Evolutionary conservation across 2,888 invertebrate species (phyloP).

Genomic region (Tinea semifulvella): DNA sequence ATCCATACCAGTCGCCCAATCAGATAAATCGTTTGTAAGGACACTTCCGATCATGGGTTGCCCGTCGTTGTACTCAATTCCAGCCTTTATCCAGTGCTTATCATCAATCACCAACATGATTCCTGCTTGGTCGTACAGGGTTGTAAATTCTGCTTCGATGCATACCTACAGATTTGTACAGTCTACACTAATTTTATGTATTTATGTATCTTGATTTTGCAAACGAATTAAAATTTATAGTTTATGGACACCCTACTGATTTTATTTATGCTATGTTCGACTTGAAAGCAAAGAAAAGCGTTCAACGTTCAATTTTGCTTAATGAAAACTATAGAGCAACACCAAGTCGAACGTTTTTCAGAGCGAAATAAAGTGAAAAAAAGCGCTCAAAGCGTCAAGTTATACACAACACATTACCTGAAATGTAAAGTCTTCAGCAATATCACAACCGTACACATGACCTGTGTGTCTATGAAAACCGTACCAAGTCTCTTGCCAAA

Average conservation of each 20-base stretch:
- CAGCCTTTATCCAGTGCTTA: constrained; percentile 48
- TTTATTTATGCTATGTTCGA: no score
- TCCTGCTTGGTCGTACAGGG: constrained; percentile 50
- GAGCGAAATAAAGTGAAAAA: no score
- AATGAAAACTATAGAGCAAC: no score
- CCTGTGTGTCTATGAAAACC: constrained; percentile 37
- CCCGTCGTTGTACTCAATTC: constrained; percentile 49
- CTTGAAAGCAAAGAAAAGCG: no score
- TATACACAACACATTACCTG: constrained; percentile 22
- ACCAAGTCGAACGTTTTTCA: no score
- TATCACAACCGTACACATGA: constrained; percentile 37
- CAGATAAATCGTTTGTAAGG: constrained; percentile 39
- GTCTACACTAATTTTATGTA: no score
- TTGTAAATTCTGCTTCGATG: constrained; percentile 40
- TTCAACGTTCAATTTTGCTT: no score
- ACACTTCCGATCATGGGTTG: constrained; percentile 50
- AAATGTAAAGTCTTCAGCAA: constrained; percentile 39
- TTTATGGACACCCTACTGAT: no score
- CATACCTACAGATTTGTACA: constrained; percentile 35
- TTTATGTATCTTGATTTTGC: no score
- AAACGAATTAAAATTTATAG: no score
- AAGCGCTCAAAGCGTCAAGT: no score
- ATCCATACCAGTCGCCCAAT: constrained; percentile 46
- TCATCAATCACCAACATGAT: constrained; percentile 48
- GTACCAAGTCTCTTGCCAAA: constrained; percentile 49